These are phyloP conservation scores for Alces alces DNA, from an alignment of 2,113 vertebrate species.

Conservation along the genomic window DNA sequence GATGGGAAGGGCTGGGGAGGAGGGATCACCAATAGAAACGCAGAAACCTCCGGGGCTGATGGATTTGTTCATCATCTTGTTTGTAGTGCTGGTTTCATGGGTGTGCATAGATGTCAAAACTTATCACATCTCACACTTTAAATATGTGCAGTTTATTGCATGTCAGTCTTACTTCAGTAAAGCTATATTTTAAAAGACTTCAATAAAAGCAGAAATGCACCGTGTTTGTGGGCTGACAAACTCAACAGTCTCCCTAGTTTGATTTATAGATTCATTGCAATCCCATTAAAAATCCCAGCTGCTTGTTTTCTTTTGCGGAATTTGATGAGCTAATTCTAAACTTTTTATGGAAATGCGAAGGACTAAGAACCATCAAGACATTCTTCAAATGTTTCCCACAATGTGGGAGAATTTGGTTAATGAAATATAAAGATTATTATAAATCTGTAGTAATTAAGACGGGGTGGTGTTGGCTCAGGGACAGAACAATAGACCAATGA, in stretches of 20 bases:
- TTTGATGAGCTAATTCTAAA: conserved; percentile 41
- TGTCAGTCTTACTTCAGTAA: neutral
- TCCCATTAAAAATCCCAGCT: conserved; percentile 25
- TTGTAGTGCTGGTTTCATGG: neutral
- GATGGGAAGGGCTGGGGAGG: neutral
- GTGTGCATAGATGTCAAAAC: neutral
- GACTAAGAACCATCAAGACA: neutral
- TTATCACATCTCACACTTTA: neutral
- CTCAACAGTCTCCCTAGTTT: neutral
- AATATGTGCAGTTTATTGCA: neutral
- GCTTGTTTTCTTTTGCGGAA: neutral
- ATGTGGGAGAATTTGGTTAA: neutral
- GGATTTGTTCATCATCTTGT: neutral
- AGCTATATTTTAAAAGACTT: neutral
- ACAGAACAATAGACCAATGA: neutral
- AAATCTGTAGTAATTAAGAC: neutral
- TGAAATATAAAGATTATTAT: conserved; percentile 33
- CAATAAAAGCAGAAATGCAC: conserved; percentile 34
- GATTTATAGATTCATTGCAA: conserved; percentile 34
- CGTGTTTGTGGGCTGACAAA: conserved; percentile 35
- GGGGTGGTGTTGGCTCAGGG: neutral
- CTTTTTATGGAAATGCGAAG: conserved; percentile 15
- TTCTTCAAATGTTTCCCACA: neutral
- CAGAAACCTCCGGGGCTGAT: neutral
- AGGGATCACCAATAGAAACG: neutral